phyloP scores from a whole-genome alignment of 2,888 invertebrate genomes.

The Slavum lentiscoides region DNA sequence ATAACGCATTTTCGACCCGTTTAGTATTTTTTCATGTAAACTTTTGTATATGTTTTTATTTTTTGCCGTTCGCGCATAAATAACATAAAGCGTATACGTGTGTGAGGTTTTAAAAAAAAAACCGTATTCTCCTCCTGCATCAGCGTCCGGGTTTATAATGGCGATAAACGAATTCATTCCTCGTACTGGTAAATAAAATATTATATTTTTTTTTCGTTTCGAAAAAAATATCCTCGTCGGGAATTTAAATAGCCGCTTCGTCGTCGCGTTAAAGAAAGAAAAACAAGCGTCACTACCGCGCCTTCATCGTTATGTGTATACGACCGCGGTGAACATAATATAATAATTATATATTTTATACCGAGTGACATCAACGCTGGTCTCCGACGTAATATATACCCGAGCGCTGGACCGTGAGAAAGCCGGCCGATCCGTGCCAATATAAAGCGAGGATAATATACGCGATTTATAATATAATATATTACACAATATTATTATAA shows the following conservation, averaged over 20 bases:
- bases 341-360: background rate
- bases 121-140: background rate
- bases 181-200: background rate
- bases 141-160: background rate
- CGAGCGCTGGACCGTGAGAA: slow-evolving; percentile 37
- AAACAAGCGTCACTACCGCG: no score
- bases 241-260: slow-evolving; percentile 29
- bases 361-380: slow-evolving; percentile 40
- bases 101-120: no score
- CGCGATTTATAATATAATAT: background rate
- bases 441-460: background rate
- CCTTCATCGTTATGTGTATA: background rate
- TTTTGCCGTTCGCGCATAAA: no score
- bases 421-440: slow-evolving; percentile 3
- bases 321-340: background rate
- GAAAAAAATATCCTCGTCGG: background rate
- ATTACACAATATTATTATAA: no score
- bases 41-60: no score
- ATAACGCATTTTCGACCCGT: no score
- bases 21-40: no score
- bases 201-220: background rate
- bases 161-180: background rate
- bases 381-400: no score
- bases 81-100: no score
- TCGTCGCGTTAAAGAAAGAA: slow-evolving; percentile 17